These are phyloP conservation scores for Teinopalpus imperialis DNA, from an alignment of 2,888 invertebrate species.

Conservation along the genomic window DNA sequence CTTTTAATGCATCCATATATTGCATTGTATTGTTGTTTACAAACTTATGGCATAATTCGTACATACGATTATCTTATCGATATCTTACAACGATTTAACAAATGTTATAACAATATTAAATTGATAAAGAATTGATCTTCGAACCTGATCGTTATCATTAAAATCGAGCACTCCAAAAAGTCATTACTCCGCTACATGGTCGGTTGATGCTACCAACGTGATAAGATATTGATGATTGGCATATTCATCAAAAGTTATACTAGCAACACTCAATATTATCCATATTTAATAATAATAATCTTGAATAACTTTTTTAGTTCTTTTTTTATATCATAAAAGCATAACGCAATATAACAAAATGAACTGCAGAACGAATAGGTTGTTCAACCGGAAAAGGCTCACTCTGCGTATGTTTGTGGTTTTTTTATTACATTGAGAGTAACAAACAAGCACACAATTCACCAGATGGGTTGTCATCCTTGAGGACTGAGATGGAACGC, in stretches of 20 bases:
- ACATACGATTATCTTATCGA: slow-evolving; percentile 13
- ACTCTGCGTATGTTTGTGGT: too few species aligned
- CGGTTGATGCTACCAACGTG: slow-evolving; percentile 17
- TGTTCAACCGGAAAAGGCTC: too few species aligned
- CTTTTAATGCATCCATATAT: slow-evolving; percentile 4
- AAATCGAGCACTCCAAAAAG: slow-evolving; percentile 10
- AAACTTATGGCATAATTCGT: slow-evolving; percentile 2
- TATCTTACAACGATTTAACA: slow-evolving; percentile 15
- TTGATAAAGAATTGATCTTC: slow-evolving; percentile 1
- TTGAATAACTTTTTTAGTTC: too few species aligned
- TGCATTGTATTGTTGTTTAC: slow-evolving; percentile 3
- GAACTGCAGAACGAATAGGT: too few species aligned
- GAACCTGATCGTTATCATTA: slow-evolving; percentile 8
- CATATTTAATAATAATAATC: background rate
- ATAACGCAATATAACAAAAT: too few species aligned
- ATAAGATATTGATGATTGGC: slow-evolving; percentile 23
- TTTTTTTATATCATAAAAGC: too few species aligned
- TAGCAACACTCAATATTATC: background rate
- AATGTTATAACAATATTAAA: slow-evolving; percentile 9
- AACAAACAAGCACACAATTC: too few species aligned
- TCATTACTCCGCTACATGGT: slow-evolving; percentile 22
- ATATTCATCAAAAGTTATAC: slow-evolving; percentile 4
- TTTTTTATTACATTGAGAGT: too few species aligned
- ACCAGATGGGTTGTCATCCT: too few species aligned
- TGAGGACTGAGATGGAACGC: too few species aligned